phyloP scores from a whole-genome alignment of 2,113 vertebrate genomes.

The Desmodus rotundus region DNA sequence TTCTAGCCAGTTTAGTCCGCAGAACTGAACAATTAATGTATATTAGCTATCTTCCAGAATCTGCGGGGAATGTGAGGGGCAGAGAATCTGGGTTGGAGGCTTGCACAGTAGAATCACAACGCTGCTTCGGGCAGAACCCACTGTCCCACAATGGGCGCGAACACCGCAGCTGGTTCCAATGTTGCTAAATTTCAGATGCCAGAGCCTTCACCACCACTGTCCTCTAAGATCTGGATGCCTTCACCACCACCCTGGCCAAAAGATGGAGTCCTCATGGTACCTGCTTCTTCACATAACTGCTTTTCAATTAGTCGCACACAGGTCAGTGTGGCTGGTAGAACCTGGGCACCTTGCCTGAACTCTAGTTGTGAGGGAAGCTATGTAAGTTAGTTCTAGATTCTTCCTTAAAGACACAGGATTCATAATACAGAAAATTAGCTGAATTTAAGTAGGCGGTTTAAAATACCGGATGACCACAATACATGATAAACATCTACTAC shows the following conservation, averaged over 20 bases:
- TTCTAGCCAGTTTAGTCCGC: neutral
- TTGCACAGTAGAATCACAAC: neutral
- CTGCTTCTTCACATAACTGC: neutral
- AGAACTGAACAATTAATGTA: neutral
- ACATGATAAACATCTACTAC: neutral
- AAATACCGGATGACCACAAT: neutral
- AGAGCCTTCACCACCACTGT: neutral
- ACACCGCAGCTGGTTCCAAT: neutral
- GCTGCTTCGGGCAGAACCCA: neutral
- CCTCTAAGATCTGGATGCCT: neutral
- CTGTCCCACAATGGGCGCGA: rapidly evolving
- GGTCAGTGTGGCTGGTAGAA: neutral
- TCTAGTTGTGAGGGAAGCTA: neutral
- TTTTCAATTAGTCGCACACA: neutral
- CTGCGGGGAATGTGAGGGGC: neutral
- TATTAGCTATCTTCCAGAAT: neutral
- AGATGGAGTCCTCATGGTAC: neutral
- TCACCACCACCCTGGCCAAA: neutral
- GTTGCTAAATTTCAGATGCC: neutral
- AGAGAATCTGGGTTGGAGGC: neutral
- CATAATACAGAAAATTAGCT: neutral
- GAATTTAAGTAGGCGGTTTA: neutral
- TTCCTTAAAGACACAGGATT: neutral
- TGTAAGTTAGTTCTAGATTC: neutral
- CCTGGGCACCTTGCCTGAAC: neutral